Conservation (phyloP, 2,797 vertebrate genomes). For the Pampus argenteus region DNA sequence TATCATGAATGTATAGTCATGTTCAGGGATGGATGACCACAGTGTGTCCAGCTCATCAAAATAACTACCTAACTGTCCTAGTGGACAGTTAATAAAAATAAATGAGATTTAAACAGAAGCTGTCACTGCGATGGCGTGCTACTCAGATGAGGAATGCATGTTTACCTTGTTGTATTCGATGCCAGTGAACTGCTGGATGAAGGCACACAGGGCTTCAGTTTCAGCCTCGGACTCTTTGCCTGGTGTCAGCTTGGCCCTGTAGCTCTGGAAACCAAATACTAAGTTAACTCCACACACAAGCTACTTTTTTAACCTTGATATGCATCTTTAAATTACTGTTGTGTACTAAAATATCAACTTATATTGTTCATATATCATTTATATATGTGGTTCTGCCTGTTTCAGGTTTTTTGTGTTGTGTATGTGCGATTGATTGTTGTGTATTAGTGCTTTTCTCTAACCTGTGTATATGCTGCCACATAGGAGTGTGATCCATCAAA, state of each 20-base stretch:
- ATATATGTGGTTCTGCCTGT: not conserved
- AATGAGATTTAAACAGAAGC: too few species aligned
- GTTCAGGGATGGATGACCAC: too few species aligned
- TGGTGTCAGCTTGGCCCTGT: constrained; percentile 92
- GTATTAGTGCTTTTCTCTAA: constrained; percentile 60
- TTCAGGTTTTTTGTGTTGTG: too few species aligned
- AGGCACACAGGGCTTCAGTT: constrained; percentile 92
- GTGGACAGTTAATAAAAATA: too few species aligned
- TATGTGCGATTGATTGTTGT: not conserved
- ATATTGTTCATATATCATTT: not conserved
- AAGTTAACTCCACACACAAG: not conserved
- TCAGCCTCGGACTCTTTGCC: constrained; percentile 93
- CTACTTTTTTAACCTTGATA: not conserved
- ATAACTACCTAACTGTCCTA: too few species aligned
- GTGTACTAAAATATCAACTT: not conserved
- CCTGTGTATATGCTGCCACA: constrained; percentile 95
- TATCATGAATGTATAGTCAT: too few species aligned
- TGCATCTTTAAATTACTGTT: not conserved
- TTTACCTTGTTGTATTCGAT: constrained; percentile 91
- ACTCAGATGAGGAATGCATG: too few species aligned
- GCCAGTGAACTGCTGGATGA: constrained; percentile 93
- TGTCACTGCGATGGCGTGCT: too few species aligned
- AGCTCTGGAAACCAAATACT: constrained; percentile 83
- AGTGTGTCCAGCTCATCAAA: too few species aligned
- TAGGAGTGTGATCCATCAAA: constrained; percentile 96